A percentile compares a stretch with the other conserved stretches of the same genome.
These are phyloP conservation scores for Tolmerus cingulatus DNA, from an alignment of 2,888 invertebrate genomes.

Conservation along the genomic window DNA sequence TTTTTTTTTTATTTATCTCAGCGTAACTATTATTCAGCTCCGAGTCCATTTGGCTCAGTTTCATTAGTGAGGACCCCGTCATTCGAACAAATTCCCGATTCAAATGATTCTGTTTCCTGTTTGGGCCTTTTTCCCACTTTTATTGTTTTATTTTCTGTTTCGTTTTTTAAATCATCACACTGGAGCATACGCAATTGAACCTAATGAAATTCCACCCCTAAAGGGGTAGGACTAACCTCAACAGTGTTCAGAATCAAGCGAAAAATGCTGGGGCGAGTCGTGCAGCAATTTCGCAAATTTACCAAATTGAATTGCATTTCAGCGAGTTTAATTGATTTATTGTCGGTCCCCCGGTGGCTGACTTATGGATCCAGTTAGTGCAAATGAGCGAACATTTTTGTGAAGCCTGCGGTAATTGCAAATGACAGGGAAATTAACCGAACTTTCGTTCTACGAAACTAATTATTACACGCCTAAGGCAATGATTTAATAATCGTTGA, in stretches of 20 bases:
- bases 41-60: background rate
- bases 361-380: background rate
- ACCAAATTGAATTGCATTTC: slow-evolving; percentile 6
- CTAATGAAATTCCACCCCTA: slow-evolving; percentile 30
- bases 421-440: background rate
- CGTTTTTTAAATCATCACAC: background rate
- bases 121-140: background rate
- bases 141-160: background rate
- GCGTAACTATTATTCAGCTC: background rate
- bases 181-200: slow-evolving; percentile 1
- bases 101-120: background rate
- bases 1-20: slow-evolving; percentile 17
- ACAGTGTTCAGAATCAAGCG: background rate
- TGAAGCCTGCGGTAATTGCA: background rate
- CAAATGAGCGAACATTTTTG: background rate
- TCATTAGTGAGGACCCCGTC: background rate
- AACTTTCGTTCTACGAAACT: background rate
- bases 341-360: background rate
- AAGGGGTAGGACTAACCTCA: background rate
- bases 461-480: background rate
- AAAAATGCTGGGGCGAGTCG: background rate
- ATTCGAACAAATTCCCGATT: background rate
- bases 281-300: slow-evolving; percentile 6
- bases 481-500: background rate
- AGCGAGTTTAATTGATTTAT: slow-evolving; percentile 14